Evolutionary conservation across 2,113 vertebrate genomes (phyloP).

Genomic region (Eurypyga helias): DNA sequence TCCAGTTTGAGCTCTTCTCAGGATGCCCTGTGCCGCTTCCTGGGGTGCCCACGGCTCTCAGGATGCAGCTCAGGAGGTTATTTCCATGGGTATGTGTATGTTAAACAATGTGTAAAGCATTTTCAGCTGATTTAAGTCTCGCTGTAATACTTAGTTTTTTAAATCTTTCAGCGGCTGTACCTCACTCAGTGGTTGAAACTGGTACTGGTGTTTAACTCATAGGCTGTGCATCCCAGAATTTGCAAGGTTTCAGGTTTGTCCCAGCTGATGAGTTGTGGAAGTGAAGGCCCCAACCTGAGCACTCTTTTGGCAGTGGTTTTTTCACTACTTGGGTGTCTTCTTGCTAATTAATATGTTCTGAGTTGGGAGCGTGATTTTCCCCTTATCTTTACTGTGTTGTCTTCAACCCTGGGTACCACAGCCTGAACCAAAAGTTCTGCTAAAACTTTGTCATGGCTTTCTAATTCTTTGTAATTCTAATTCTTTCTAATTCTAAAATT

Average conservation of each 20-base stretch:
- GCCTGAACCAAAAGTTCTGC: not conserved
- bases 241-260: not conserved
- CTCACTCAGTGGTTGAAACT: too few species aligned
- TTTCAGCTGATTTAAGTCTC: too few species aligned
- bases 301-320: not conserved
- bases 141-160: too few species aligned
- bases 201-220: not conserved
- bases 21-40: not conserved
- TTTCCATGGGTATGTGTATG: not conserved
- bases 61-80: too few species aligned
- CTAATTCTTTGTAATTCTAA: too few species aligned
- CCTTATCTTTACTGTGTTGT: too few species aligned
- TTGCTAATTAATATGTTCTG: fast-evolving
- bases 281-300: not conserved
- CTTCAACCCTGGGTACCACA: not conserved
- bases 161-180: not conserved
- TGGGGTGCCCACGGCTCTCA: not conserved
- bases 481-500: not conserved
- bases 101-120: fast-evolving
- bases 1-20: fast-evolving
- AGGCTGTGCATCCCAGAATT: too few species aligned
- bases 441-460: not conserved
- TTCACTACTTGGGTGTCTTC: not conserved
- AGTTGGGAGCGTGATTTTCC: not conserved
- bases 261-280: too few species aligned